phyloP scores from a whole-genome alignment of 2,888 invertebrate species.

The Seira musarum region DNA sequence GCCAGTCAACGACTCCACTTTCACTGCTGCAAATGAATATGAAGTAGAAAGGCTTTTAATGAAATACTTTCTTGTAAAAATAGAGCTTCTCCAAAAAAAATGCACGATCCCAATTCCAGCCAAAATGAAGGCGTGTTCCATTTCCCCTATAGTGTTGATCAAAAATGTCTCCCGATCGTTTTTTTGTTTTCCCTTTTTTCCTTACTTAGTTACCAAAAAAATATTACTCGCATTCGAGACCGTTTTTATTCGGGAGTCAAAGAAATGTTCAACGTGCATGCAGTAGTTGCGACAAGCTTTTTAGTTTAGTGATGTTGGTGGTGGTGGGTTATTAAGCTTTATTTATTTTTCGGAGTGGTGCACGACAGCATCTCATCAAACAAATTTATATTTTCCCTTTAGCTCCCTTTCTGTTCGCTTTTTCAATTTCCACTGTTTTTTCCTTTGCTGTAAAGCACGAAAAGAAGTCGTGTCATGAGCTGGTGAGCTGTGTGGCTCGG shows the following conservation, averaged over 20 bases:
- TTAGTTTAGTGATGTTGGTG: too few species aligned
- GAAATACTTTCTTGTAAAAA: not conserved
- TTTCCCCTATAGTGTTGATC: slow-evolving; percentile 5
- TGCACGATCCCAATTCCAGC: not conserved
- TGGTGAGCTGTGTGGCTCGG: too few species aligned
- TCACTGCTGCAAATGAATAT: not conserved
- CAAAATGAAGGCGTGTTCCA: slow-evolving; percentile 2
- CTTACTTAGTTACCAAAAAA: not conserved
- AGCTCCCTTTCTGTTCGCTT: slow-evolving; percentile 21
- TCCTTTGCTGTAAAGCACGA: not conserved
- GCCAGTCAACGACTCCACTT: not conserved
- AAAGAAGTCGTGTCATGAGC: not conserved
- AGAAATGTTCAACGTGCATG: not conserved
- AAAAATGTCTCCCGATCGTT: slow-evolving; percentile 4
- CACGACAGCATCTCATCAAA: slow-evolving; percentile 64
- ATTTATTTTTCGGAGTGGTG: slow-evolving; percentile 36
- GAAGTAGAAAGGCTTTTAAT: too few species aligned
- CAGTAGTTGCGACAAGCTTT: too few species aligned
- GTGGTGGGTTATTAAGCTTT: not conserved
- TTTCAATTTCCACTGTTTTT: slow-evolving; percentile 24
- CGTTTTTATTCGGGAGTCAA: not conserved
- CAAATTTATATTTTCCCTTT: slow-evolving; percentile 49
- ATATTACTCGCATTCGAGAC: not conserved
- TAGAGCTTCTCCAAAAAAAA: not conserved
- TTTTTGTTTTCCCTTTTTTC: slow-evolving; percentile 5